Evolutionary conservation across 2,888 invertebrate species (phyloP), one percentile per base, ranked within the genome.

Genomic region (Polia nebulosa): DNA sequence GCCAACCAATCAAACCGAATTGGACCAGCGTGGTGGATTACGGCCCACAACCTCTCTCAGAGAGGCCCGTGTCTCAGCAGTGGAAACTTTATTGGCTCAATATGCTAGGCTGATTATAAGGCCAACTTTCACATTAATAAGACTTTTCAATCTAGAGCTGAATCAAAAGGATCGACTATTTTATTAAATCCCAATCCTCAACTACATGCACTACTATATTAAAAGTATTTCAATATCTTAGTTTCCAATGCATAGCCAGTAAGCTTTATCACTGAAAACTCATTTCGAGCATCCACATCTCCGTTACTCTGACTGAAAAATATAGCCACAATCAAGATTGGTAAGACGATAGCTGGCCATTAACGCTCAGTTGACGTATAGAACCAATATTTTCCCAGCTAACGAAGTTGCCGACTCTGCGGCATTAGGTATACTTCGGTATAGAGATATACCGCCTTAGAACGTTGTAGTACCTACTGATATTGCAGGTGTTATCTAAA

Each of bases 371-470:
- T 85, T 87, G 87, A 88, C 85, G 86, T 88, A 87, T 86, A 84
- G 83, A 74, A 79, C 84, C 84, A 87, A 89, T 90, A 89, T 87
- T 89, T 88, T 81, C 82, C 68, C 78, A 87, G 87, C 85, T 89
- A 89, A 89, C 83, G 85, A 88, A 88, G 63, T 60, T 57, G 52
- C 44, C 41, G 59, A 15, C 78, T 78, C 74, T 60, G 44, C 44
- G 39, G 75, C 29, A 53, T 51, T 52, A 49, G 49, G 27, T 34
- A 44, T 77, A 58, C 22, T 57, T 49, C n/a, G 22, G 15, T 13
- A 25, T 29, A 52, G n/a, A n/a, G n/a, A n/a, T 60, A 34, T 64
- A 39, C 2, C 7, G 6, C 4, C 15, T 11, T 36, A 36, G 27
- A 36, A 44, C 7, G 7, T 49, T n/a, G 3, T 25, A 6, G 27